Base-by-base conservation (phyloP, 2,113 vertebrate genomes). In the Paramisgurnus dabryanus region DNA sequence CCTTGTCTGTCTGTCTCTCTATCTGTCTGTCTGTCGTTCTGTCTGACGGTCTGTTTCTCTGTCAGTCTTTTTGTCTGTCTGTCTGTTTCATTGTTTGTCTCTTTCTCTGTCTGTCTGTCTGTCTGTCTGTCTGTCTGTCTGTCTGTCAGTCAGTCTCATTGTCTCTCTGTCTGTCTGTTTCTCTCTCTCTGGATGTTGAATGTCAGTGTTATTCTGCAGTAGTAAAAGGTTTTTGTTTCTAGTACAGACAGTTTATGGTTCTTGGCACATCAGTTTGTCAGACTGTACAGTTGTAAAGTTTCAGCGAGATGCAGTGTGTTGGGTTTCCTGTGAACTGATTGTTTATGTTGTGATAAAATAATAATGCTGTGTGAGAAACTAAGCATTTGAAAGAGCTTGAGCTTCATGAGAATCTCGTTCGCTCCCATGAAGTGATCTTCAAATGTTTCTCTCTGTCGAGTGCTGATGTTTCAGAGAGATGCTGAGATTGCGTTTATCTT, bases 351-450 rank as follows among this genome's bases (percentile, higher is more conserved):
- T 55, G 53, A 15, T 12, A 53, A 70, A 70, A 53, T 8, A 47
- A 17, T 45, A 70, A 39, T 0, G 3, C 40, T 7, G 17, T 6
- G 8, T 10, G 9, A 40, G 17, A 34, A 57, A 57, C 47, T 70
- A 9, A 70, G 3, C 22, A 7, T 15, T 49, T 53, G 53, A 70
- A 70, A 70, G 4, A 55, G 68, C 8, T 71, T 22, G 22, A 22
- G 22, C 22, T 71, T 18, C 69, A 71, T 71, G 69, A 71, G 69
- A 71, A 71, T 18, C 15, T 27, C n/a, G 39, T 58, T 12, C 72
- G 15, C 12, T 68, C 45, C 49, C 18, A 7, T 15, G 18, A 69
- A 27, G 5, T 13, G 8, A 50, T 50, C 49, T 50, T 11, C 7
- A 11, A 9, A 11, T 12, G 49, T 50, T 50, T 8, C 7, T 11